Conservation (phyloP, 2,888 invertebrate genomes). For the Dynastes grantii region DNA sequence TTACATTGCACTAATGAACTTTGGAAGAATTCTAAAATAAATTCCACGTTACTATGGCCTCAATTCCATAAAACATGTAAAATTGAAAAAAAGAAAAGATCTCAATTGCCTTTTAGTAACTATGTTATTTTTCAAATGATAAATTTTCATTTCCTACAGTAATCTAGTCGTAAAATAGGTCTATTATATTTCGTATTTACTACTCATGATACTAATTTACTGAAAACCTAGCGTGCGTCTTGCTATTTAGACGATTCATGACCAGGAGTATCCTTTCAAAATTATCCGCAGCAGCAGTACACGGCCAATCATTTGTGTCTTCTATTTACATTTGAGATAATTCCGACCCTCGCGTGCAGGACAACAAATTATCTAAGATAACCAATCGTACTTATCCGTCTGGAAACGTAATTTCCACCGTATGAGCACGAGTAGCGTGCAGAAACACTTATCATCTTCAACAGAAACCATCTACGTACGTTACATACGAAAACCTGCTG, state of each 20-base stretch:
- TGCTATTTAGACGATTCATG: slow-evolving; percentile 39
- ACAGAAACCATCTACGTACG: slow-evolving; percentile 14
- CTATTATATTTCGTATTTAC: slow-evolving; percentile 15
- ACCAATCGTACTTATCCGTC: slow-evolving; percentile 41
- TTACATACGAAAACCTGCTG: no score
- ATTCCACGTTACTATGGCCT: no score
- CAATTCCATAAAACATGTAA: no score
- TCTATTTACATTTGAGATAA: slow-evolving; percentile 47
- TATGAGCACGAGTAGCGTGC: slow-evolving; percentile 43
- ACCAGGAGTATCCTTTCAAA: slow-evolving; percentile 42
- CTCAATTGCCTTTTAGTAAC: background rate
- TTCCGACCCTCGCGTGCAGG: slow-evolving; percentile 41
- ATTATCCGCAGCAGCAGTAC: slow-evolving; percentile 37
- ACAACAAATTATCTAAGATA: slow-evolving; percentile 45
- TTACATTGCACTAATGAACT: no score
- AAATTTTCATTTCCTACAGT: background rate
- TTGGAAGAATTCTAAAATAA: no score
- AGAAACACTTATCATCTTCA: slow-evolving; percentile 43
- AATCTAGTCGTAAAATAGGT: slow-evolving; percentile 20
- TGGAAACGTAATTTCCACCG: slow-evolving; percentile 41
- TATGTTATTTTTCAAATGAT: background rate
- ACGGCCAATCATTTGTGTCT: slow-evolving; percentile 36
- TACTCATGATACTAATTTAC: slow-evolving; percentile 27
- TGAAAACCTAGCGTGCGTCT: slow-evolving; percentile 33
- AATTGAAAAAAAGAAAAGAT: background rate